Evolutionary conservation across 2,113 vertebrate genomes (phyloP), one percentile per base, ranked within the genome.

Genomic region (Typhlomys cinereus): DNA sequence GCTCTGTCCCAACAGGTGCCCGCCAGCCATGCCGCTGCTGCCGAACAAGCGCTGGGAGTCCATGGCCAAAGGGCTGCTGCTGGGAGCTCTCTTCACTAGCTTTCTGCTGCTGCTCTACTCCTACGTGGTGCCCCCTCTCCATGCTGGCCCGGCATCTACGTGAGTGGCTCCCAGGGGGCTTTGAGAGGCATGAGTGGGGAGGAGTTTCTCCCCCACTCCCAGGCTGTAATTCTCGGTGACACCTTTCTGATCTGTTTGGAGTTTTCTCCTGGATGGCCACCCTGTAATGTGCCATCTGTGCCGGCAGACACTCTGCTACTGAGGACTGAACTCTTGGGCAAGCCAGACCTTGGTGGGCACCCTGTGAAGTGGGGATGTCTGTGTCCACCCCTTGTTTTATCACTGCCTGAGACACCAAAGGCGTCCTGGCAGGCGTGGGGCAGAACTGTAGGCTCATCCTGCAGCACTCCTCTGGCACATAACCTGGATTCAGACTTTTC

Each of bases 91-190:
- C 20, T 97, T 99, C 81, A 99, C 99, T 96, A 99, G 98, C 97
- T 99, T 99, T 95, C 99, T 99, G 98, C 98, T 99, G 94, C 98
- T 99, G 88, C 96, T 99, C 10, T 99, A 99, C 97, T 99, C 99
- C 94, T 98, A 99, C 0, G 98, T 98, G 0, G 88, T 97, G 0
- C 98, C 98, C 9, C 98, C 99, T 0, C 96, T 98, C 92, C 98
- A 98, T 61, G 90, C 98, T 93, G 98, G 96, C 96, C 34, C 98
- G 86, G 98, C 98, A 36, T 69, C 94, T 73, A 98, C 98, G 99
- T 99, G 98, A 99, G 99, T 98, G 81, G 52, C n/a, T n/a, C 59
- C 0, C 0, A 17, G 21, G n/a, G n/a, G n/a, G n/a, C n/a, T n/a
- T n/a, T n/a, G n/a, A n/a, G n/a, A n/a, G n/a, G n/a, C n/a, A 9